Conservation (phyloP, 2,888 invertebrate genomes). For the Tortricodes alternella region DNA sequence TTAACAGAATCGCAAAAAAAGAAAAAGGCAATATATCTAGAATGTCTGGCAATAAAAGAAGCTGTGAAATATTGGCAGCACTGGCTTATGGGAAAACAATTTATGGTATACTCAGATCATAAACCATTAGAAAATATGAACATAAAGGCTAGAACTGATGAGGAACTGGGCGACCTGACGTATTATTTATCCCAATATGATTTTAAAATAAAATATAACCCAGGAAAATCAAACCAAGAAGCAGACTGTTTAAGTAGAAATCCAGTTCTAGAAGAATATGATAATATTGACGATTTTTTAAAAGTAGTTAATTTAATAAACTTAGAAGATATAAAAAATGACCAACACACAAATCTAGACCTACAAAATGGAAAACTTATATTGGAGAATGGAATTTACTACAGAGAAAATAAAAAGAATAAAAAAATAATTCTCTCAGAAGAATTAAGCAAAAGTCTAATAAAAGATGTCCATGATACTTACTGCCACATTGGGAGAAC, state of each 20-base stretch:
- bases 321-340: not conserved
- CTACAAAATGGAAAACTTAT: not conserved
- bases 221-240: not conserved
- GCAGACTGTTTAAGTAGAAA: slow-evolving; percentile 3
- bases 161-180: not conserved
- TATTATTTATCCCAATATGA: not conserved
- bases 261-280: not conserved
- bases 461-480: slow-evolving; percentile 34
- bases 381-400: not conserved
- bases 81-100: slow-evolving; percentile 3
- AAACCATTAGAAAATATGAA: slow-evolving; percentile 25
- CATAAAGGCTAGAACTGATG: slow-evolving; percentile 1
- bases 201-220: not conserved
- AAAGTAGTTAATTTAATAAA: not conserved
- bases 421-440: slow-evolving; percentile 38
- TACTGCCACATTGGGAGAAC: slow-evolving; percentile 37
- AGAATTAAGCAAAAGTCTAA: slow-evolving; percentile 35
- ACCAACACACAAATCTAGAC: not conserved
- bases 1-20: slow-evolving; percentile 23
- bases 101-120: slow-evolving; percentile 8
- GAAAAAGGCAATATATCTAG: slow-evolving; percentile 21
- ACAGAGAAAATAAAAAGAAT: slow-evolving; percentile 17
- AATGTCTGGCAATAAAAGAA: slow-evolving; percentile 23
- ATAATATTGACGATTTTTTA: not conserved
- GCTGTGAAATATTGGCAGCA: slow-evolving; percentile 18